Evolutionary conservation across 2,113 vertebrate species (phyloP).

Genomic region (Arenaria interpres): DNA sequence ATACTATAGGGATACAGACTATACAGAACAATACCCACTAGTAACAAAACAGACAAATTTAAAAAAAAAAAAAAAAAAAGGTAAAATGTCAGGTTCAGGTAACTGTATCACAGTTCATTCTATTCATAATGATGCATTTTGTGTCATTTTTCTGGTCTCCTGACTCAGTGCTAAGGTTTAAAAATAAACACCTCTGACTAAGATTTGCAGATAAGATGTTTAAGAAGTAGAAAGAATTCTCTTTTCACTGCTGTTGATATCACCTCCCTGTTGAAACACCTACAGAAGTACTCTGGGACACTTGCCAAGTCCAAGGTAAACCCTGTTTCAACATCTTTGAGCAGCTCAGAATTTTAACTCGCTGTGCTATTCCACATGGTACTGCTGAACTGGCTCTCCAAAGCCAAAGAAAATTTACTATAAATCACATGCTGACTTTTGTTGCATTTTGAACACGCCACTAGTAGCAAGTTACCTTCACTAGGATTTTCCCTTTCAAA

Average conservation of each 20-base stretch:
- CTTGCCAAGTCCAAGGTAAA: neutral
- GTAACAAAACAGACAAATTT: neutral
- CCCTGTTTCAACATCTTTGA: neutral
- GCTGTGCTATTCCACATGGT: neutral
- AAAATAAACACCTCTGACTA: neutral
- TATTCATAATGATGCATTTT: neutral
- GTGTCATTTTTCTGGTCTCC: neutral
- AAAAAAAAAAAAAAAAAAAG: too few relatives aligned
- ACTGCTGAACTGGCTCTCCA: neutral
- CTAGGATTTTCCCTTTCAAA: constrained; percentile 92
- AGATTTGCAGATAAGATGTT: neutral
- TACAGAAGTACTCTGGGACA: neutral
- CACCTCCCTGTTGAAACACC: neutral
- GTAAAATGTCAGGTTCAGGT: neutral
- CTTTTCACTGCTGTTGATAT: neutral
- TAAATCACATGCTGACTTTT: neutral
- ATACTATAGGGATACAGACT: neutral
- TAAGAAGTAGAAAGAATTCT: neutral
- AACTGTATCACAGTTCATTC: neutral
- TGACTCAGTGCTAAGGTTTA: neutral
- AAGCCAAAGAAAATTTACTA: neutral
- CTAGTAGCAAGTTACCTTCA: constrained; percentile 84
- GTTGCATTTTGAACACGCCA: neutral
- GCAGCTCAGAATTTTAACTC: neutral
- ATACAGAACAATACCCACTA: neutral